Conservation (phyloP, 2,888 invertebrate genomes). For the Embidobia sp. region DNA sequence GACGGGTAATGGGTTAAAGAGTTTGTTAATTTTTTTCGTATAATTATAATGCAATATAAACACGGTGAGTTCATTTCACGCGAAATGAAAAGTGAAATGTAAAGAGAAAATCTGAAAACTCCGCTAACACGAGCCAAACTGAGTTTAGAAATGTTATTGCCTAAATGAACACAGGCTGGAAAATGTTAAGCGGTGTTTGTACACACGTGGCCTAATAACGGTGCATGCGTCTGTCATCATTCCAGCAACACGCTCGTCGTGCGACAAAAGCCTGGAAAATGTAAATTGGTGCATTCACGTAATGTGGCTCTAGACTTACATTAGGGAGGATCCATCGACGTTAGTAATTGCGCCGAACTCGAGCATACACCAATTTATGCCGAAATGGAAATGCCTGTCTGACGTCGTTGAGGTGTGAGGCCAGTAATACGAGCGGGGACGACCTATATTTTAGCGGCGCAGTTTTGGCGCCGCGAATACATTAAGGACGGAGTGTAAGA, state of each 20-base stretch:
- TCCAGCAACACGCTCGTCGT: constrained; percentile 8
- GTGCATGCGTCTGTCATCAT: constrained; percentile 45
- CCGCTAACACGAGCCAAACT: constrained; percentile 7
- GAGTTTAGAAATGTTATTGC: constrained; percentile 45
- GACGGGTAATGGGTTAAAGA: no score
- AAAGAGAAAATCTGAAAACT: constrained; percentile 17
- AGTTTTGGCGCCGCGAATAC: constrained; percentile 68
- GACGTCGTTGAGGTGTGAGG: constrained; percentile 33
- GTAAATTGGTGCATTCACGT: constrained; percentile 64
- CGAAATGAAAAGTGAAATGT: no score
- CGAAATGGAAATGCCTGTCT: constrained; percentile 57
- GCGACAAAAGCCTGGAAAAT: constrained; percentile 62
- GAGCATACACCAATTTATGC: constrained; percentile 55
- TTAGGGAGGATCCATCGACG: constrained; percentile 64
- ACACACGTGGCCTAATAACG: constrained; percentile 47
- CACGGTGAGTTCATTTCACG: no score
- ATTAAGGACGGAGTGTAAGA: constrained; percentile 57
- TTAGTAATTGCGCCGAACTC: constrained; percentile 63
- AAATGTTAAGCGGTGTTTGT: constrained; percentile 53
- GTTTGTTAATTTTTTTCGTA: no score
- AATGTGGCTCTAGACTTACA: constrained; percentile 63
- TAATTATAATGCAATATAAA: no score
- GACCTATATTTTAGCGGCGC: constrained; percentile 70
- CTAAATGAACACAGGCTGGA: constrained; percentile 40
- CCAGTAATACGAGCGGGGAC: constrained; percentile 60